These are phyloP conservation scores for Pseudochromis fuscus DNA, from an alignment of 2,797 vertebrate species.

Conservation along the genomic window DNA sequence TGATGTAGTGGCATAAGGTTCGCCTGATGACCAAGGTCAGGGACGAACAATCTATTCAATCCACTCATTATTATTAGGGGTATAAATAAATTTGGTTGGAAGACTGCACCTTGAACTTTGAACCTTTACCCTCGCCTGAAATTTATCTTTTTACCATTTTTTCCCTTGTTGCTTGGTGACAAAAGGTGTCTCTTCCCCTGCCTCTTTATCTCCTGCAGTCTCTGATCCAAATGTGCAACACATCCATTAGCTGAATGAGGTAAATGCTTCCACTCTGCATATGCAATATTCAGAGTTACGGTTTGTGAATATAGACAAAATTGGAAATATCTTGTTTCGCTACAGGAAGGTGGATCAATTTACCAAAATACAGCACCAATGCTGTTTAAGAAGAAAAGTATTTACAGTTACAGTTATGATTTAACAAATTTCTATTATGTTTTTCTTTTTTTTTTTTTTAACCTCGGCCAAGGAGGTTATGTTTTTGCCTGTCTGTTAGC, in stretches of 20 bases:
- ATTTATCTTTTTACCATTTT: conserved; percentile 83
- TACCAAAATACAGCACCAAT: background rate
- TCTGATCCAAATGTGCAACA: conserved; percentile 55
- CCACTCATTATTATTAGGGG: conserved; percentile 94
- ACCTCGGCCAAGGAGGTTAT: too few relatives aligned
- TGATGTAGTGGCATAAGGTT: conserved; percentile 84
- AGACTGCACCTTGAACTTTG: conserved; percentile 93
- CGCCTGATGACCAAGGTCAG: conserved; percentile 90
- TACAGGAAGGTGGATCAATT: background rate
- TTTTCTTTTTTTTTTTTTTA: too few relatives aligned
- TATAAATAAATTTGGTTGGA: conserved; percentile 94
- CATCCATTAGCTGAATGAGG: conserved; percentile 91
- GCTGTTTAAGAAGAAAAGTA: too few relatives aligned
- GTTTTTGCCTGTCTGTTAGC: too few relatives aligned
- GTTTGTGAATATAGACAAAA: conserved; percentile 82
- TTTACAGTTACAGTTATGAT: too few relatives aligned
- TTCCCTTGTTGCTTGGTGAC: conserved; percentile 61
- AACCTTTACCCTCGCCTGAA: conserved; percentile 87
- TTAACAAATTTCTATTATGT: too few relatives aligned
- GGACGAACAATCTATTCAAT: conserved; percentile 89
- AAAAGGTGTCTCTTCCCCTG: conserved; percentile 52
- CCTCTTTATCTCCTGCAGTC: conserved; percentile 26
- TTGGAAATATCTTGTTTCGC: conserved; percentile 71
- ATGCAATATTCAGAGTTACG: conserved; percentile 79
- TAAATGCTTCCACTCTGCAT: conserved; percentile 84